Evolutionary conservation across 2,113 vertebrate genomes (phyloP).

Genomic region (Cryptotis parvus): DNA sequence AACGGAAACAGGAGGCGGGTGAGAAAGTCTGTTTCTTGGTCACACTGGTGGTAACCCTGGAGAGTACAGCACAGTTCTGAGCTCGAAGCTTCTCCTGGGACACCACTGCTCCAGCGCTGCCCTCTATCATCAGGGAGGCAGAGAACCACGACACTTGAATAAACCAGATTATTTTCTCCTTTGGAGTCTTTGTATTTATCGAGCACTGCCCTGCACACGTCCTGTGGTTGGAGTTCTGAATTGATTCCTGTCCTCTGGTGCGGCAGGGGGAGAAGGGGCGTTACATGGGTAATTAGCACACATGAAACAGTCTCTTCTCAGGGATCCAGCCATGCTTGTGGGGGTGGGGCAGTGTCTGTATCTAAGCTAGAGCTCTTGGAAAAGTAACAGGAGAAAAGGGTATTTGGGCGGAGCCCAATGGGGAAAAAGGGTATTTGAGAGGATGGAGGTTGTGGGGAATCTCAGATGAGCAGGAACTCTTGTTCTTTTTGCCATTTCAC

Average conservation of each 20-base stretch:
- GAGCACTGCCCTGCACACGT: background rate
- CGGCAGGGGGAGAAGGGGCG: background rate
- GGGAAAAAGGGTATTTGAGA: conserved; percentile 5
- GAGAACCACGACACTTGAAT: conserved; percentile 61
- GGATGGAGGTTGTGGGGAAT: no score
- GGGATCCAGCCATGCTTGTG: background rate
- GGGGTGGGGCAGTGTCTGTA: background rate
- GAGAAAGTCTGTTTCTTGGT: conserved; percentile 31
- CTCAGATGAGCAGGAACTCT: no score
- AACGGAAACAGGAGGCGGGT: background rate
- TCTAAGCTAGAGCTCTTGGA: background rate
- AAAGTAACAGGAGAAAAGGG: background rate
- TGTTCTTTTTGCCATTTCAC: no score
- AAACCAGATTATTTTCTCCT: conserved; percentile 60
- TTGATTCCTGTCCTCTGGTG: conserved; percentile 39
- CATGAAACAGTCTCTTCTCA: background rate
- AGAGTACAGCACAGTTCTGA: background rate
- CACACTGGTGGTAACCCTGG: background rate
- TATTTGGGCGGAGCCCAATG: background rate
- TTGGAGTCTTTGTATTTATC: conserved; percentile 35
- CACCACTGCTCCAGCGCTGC: background rate
- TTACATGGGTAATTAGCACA: conserved; percentile 7
- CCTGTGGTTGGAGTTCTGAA: conserved; percentile 1
- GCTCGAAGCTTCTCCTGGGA: background rate
- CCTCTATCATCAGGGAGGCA: conserved; percentile 39